These are phyloP conservation scores for Caenorhabditis sp. DNA, from an alignment of 2,888 invertebrate species.

Conservation along the genomic window DNA sequence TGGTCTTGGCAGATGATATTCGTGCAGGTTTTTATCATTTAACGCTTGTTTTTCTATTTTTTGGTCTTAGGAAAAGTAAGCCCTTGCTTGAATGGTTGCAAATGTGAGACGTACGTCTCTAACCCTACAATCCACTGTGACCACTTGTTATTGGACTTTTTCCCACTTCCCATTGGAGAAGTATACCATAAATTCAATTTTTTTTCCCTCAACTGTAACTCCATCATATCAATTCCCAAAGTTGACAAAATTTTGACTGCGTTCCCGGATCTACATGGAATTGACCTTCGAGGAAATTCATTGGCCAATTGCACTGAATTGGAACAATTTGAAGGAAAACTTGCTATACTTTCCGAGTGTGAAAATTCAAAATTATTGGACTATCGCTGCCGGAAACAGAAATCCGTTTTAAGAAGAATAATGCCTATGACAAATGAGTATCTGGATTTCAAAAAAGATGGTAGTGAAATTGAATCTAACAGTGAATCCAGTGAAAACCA, in stretches of 20 bases:
- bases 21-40: too few species aligned
- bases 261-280: constrained; percentile 13
- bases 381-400: too few species aligned
- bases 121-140: constrained; percentile 1
- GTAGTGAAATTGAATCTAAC: neutral
- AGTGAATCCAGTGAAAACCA: too few species aligned
- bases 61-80: neutral
- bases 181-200: neutral
- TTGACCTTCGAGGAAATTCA: constrained; percentile 10
- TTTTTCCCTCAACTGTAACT: constrained; percentile 1
- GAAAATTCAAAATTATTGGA: too few species aligned
- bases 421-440: too few species aligned
- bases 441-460: neutral
- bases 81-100: constrained; percentile 1
- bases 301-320: neutral
- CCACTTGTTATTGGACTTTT: neutral
- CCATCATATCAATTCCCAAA: neutral
- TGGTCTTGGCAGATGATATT: too few species aligned
- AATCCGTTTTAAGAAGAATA: too few species aligned
- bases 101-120: neutral
- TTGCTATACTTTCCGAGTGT: constrained; percentile 11
- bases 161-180: neutral
- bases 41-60: neutral
- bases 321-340: neutral
- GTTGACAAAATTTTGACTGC: neutral